Evolutionary conservation across 1,140 invertebrate species (phyloP), one percentile per base, ranked within the genome.

Genomic region (Thalassaphorura encarpata): DNA sequence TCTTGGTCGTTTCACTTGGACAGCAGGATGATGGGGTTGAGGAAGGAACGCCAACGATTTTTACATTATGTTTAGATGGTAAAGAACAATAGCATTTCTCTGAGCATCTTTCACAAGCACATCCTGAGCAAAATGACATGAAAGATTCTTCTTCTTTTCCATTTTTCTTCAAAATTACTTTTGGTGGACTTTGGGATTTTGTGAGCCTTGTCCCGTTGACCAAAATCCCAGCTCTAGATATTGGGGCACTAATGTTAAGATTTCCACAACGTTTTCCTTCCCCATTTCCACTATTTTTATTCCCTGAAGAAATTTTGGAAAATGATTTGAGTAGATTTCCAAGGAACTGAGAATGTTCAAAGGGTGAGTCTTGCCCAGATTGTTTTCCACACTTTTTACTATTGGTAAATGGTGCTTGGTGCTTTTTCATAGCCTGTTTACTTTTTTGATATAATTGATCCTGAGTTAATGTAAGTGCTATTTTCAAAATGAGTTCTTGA

Each of bases 381-480:
- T 26, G 6, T 13, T 33, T 41, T 49, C 39, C n/a, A 36, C 1
- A 41, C 26, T 54, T 64, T 57, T 49, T 64, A 56, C 45, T 42
- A 21, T 18, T 24, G 29, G 13, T 29, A 21, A 19, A 19, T 8
- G 19, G 46, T 60, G 50, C 50, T 28, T 62, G 46, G 36, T 87
- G 85, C 51, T 85, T 78, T 33, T 83, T 78, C 89, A 92, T 90
- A 58, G 91, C 91, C 33, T 81, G 81, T 68, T 89, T 90, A 54
- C 85, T 88, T 66, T 87, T 79, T 67, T 89, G 84, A 68, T 89
- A 91, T 50, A 91, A 75, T 71, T 92, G 88, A 65, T 91, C 89
- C 71, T 90, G 88, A 19, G 86, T 90, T 19, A 92, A 71, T 0
- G 87, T 90, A 0, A 89, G 79, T 0, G 87, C 85, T 49, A 91